A percentile compares a stretch with the other conserved stretches of the same genome.
Evolutionary conservation across 2,113 vertebrate genomes (phyloP).

Genomic region (Mobula birostris): DNA sequence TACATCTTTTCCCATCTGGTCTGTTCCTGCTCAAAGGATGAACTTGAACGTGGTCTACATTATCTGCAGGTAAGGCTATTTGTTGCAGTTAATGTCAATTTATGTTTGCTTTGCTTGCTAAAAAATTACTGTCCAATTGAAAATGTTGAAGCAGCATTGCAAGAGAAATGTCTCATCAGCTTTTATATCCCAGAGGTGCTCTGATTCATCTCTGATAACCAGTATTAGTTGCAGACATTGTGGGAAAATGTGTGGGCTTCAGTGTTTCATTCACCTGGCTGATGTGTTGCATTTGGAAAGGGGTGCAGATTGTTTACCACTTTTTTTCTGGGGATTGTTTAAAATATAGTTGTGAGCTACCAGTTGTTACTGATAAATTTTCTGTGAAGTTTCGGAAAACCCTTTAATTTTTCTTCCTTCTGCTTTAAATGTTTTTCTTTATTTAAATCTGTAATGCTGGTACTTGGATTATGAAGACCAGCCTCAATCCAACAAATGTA

Average conservation of each 20-base stretch:
- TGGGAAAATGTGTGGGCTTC: not conserved
- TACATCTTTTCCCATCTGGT: conserved; percentile 97
- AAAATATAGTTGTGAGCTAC: not conserved
- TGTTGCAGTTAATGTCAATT: not conserved
- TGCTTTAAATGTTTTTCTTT: not conserved
- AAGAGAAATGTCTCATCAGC: not conserved
- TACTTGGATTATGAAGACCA: not conserved
- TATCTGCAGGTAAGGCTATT: conserved; percentile 78
- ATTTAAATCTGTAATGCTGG: too few relatives aligned
- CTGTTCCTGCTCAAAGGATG: conserved; percentile 93
- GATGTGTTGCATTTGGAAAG: not conserved
- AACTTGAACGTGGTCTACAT: conserved; percentile 84
- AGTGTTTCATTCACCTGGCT: not conserved
- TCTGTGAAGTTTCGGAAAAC: not conserved
- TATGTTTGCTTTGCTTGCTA: not conserved
- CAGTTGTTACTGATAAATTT: not conserved
- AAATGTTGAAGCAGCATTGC: not conserved
- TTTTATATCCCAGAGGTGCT: not conserved
- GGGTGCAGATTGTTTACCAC: not conserved
- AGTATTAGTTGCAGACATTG: not conserved
- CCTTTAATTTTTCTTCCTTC: not conserved
- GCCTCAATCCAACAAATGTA: not conserved
- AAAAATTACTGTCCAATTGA: not conserved
- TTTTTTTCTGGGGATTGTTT: not conserved
- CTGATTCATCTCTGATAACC: not conserved